These are phyloP conservation scores for Tylochromis polylepis DNA, from an alignment of 2,113 vertebrate genomes.

Conservation along the genomic window DNA sequence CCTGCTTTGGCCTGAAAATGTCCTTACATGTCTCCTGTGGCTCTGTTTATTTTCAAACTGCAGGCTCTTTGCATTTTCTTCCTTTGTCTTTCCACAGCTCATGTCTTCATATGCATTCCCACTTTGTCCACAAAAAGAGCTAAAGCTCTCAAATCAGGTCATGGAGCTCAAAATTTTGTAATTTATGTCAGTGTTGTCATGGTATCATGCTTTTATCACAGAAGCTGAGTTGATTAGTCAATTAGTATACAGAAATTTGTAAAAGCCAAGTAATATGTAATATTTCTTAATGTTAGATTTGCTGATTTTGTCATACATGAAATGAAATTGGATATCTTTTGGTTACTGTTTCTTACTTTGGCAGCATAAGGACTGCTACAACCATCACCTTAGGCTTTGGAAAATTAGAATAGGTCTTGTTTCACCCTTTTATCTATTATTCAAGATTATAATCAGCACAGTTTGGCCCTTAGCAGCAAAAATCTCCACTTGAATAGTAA, in stretches of 20 bases:
- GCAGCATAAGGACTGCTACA: neutral
- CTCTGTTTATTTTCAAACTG: neutral
- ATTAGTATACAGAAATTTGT: neutral
- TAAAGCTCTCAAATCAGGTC: neutral
- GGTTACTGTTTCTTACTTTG: neutral
- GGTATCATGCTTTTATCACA: neutral
- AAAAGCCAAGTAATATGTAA: neutral
- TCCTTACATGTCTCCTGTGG: neutral
- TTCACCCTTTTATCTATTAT: neutral
- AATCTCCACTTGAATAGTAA: neutral
- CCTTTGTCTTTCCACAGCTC: neutral
- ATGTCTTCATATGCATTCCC: neutral
- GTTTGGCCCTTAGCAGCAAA: neutral
- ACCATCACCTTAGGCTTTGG: neutral
- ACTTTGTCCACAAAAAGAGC: neutral
- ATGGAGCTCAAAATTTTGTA: rapidly evolving
- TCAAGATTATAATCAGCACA: neutral
- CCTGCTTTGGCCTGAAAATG: constrained; percentile 20
- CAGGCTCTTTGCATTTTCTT: neutral
- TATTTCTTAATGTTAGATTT: neutral
- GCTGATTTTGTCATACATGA: neutral
- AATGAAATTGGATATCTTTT: neutral
- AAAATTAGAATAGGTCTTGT: neutral
- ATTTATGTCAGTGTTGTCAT: neutral
- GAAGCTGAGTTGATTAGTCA: neutral